phyloP scores from a whole-genome alignment of 2,888 invertebrate genomes.

The Hololepta plana region DNA sequence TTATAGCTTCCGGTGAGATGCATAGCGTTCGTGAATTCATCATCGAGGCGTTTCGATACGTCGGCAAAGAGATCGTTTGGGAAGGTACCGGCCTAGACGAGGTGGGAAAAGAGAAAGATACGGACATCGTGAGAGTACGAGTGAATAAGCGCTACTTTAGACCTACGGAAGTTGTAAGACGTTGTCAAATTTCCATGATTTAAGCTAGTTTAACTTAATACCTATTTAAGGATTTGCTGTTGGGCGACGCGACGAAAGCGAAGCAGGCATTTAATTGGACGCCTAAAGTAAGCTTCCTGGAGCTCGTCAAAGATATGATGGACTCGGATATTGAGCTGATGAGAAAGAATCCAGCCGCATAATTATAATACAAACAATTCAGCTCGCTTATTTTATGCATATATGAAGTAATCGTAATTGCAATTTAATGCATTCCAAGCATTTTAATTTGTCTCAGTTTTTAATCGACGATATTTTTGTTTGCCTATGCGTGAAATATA shows the following conservation, averaged over 20 bases:
- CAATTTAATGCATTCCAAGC: too few relatives aligned
- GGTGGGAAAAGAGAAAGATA: slow-evolving; percentile 50
- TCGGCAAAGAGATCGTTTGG: slow-evolving; percentile 72
- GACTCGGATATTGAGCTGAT: slow-evolving; percentile 77
- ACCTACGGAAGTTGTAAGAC: slow-evolving; percentile 87
- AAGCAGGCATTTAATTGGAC: slow-evolving; percentile 72
- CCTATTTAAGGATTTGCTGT: slow-evolving; percentile 61
- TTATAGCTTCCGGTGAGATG: slow-evolving; percentile 89
- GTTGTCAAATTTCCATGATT: not conserved
- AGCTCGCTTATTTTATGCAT: too few relatives aligned
- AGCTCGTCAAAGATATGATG: slow-evolving; percentile 91
- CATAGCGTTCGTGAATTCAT: slow-evolving; percentile 96
- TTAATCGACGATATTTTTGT: too few relatives aligned
- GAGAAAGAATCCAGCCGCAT: slow-evolving; percentile 81
- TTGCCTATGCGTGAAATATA: too few relatives aligned
- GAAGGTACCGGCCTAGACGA: slow-evolving; percentile 71
- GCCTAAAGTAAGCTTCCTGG: slow-evolving; percentile 62
- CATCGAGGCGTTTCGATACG: slow-evolving; percentile 70
- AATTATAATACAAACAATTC: too few relatives aligned
- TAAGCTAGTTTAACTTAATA: not conserved
- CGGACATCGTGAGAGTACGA: slow-evolving; percentile 59
- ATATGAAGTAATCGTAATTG: too few relatives aligned
- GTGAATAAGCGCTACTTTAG: slow-evolving; percentile 91
- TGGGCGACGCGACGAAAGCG: slow-evolving; percentile 92
- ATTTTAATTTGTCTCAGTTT: too few relatives aligned